Base-by-base conservation (phyloP, 2,797 vertebrate genomes). In the Halcyon smyrnensis region DNA sequence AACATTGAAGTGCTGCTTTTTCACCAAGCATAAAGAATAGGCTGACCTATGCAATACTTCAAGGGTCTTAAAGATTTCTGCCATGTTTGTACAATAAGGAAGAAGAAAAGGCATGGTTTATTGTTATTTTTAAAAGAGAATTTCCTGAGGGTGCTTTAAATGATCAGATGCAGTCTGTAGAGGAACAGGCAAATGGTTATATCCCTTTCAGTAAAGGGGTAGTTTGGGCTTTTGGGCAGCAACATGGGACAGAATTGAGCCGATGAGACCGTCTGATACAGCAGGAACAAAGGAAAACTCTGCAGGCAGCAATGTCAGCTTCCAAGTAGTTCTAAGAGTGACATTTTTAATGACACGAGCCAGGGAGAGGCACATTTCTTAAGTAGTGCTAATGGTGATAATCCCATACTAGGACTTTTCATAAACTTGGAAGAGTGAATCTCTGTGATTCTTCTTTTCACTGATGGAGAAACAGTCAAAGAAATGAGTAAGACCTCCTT, bases 1-100 rank as follows among this genome's bases (percentile, higher is more conserved):
- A 95, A 78, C 67, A 90, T 24, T 86, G 88, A 95, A 91, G 90
- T 48, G 54, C 71, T 92, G 86, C 60, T 76, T 74, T 95, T 96
- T 90, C 67, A 74, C 77, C 0, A 0, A 82, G 88, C 70, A 90
- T 90, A 89, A 95, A 95, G 86, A 84, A 84, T 76, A 87, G 77
- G 24, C 65, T 84, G 90, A 95, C 83, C 80, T 88, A 73, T 78
- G 82, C 57, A 80, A 74, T 63, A 73, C 67, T 82, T 68, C 48
- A 71, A 54, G 62, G 59, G 39, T 67, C 69, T 86, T 80, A 59
- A 25, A 81, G 71, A 41, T 45, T 89, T 89, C 64, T 50, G 34
- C 41, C 1, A 0, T 62, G 63, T 57, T 81, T 71, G 23, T 54
- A 50, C 15, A 37, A 57, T 54, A 69, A 60, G 54, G 39, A 77